These are phyloP conservation scores for Sceliomorpha sp. DNA, from an alignment of 2,888 invertebrate species.

Conservation along the genomic window DNA sequence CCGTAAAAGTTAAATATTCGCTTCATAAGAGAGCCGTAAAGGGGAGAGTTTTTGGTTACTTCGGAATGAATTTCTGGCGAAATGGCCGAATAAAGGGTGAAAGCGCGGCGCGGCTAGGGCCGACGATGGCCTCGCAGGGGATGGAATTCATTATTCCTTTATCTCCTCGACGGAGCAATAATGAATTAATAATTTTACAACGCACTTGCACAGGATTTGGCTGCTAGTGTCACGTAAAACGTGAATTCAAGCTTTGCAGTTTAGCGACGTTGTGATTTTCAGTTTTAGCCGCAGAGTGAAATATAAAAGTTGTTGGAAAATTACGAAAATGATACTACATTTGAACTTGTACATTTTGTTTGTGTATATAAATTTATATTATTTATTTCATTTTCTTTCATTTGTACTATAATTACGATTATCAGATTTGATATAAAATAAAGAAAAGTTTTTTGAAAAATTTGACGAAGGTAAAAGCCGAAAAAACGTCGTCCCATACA, in stretches of 20 bases:
- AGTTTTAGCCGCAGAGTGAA: too few species aligned
- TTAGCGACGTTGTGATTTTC: too few species aligned
- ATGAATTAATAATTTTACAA: conserved; percentile 25
- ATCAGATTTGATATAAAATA: too few species aligned
- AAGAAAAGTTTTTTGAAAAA: background rate
- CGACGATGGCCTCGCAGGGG: conserved; percentile 21
- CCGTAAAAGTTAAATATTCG: conserved; percentile 73
- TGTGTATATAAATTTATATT: background rate
- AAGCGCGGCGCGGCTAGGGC: conserved; percentile 26
- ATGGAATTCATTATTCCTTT: conserved; percentile 51
- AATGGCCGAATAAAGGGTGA: conserved; percentile 41
- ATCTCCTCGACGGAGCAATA: conserved; percentile 21
- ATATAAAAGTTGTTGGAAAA: too few species aligned
- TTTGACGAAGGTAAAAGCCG: too few species aligned
- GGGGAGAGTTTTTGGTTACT: conserved; percentile 61
- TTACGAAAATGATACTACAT: too few species aligned
- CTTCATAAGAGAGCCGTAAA: conserved; percentile 68
- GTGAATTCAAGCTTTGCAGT: too few species aligned
- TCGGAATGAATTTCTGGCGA: conserved; percentile 42
- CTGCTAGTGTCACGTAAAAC: too few species aligned
- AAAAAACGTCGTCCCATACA: conserved; percentile 37
- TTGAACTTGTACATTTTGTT: too few species aligned
- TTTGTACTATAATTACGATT: too few species aligned
- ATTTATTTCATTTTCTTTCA: too few species aligned
- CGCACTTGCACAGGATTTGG: background rate